Percentiles rank a stretch among this genome's conserved stretches.
These are phyloP conservation scores for Zaprionus camerounensis DNA, from an alignment of 1,140 invertebrate species.

Conservation along the genomic window DNA sequence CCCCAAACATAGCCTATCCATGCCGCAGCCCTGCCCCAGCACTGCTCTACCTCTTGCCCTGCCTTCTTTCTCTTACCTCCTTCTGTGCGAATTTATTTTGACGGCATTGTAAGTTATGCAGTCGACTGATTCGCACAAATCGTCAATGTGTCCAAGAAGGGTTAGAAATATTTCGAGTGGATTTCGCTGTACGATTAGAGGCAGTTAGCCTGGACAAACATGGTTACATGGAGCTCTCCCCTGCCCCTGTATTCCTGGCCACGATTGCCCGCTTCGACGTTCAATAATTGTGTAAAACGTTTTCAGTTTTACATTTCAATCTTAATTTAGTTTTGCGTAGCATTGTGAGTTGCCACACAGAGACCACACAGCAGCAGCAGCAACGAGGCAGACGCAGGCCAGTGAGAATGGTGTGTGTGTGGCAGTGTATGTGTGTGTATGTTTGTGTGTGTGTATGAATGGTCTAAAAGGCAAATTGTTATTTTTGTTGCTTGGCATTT, in stretches of 20 bases:
- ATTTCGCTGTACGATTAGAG: conserved; percentile 76
- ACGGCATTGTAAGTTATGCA: conserved; percentile 84
- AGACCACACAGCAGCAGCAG: background rate
- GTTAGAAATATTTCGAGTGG: conserved; percentile 65
- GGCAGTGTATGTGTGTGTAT: background rate
- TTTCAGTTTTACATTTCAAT: conserved; percentile 84
- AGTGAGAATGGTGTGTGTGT: background rate
- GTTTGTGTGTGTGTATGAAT: background rate
- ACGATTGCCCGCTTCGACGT: conserved; percentile 42
- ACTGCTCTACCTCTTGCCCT: background rate
- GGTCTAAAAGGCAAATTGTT: conserved; percentile 62
- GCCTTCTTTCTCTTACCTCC: too few species aligned
- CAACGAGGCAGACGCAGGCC: background rate
- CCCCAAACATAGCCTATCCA: background rate
- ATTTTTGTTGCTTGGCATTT: conserved; percentile 76
- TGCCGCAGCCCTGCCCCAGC: background rate
- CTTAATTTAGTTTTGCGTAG: conserved; percentile 83
- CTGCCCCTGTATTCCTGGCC: background rate
- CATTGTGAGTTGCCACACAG: conserved; percentile 41
- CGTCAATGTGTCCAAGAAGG: conserved; percentile 49
- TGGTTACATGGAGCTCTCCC: background rate
- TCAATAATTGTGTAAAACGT: conserved; percentile 84
- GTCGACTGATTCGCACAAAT: conserved; percentile 78
- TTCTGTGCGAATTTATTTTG: conserved; percentile 73
- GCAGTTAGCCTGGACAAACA: conserved; percentile 40